Evolutionary conservation across 1,140 invertebrate genomes (phyloP).

Genomic region (Drosophila pruinosa): DNA sequence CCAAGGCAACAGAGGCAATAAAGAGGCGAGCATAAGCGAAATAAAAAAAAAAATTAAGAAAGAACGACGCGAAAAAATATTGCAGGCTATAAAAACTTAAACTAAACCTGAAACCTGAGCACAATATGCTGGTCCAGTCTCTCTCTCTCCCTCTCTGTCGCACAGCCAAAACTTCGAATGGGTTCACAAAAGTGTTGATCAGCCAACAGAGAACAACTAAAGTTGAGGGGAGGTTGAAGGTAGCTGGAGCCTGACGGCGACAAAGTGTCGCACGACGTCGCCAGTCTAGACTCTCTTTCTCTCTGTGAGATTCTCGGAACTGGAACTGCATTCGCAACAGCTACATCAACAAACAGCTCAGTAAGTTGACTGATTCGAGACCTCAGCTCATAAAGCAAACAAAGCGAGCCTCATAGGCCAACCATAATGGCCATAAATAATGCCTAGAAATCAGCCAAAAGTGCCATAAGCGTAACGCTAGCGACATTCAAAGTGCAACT

Average conservation of each 20-base stretch:
- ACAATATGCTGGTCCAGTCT: conserved; percentile 58
- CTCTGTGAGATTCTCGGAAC: conserved; percentile 55
- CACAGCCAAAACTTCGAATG: conserved; percentile 26
- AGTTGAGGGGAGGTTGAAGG: neutral
- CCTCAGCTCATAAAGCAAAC: conserved; percentile 43
- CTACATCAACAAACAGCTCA: conserved; percentile 22
- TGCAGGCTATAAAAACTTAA: conserved; percentile 61
- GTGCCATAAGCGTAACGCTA: conserved; percentile 46
- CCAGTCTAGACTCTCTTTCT: conserved; percentile 42
- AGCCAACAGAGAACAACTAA: neutral
- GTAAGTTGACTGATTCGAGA: conserved; percentile 63
- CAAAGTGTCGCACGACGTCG: conserved; percentile 69
- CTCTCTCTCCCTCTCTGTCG: neutral
- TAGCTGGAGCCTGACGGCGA: conserved; percentile 44
- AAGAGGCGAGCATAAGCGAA: conserved; percentile 9
- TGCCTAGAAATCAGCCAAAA: conserved; percentile 32
- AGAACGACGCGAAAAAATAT: conserved; percentile 40
- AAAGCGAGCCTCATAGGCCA: conserved; percentile 42
- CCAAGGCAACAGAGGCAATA: conserved; percentile 41
- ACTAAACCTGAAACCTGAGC: conserved; percentile 75
- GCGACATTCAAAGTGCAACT: conserved; percentile 53
- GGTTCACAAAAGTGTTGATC: conserved; percentile 42
- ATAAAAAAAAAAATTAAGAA: conserved; percentile 32
- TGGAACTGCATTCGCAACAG: conserved; percentile 51
- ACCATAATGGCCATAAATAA: conserved; percentile 56